phyloP scores from a whole-genome alignment of 2,888 invertebrate species.

The Dorcus parallelipipedus region DNA sequence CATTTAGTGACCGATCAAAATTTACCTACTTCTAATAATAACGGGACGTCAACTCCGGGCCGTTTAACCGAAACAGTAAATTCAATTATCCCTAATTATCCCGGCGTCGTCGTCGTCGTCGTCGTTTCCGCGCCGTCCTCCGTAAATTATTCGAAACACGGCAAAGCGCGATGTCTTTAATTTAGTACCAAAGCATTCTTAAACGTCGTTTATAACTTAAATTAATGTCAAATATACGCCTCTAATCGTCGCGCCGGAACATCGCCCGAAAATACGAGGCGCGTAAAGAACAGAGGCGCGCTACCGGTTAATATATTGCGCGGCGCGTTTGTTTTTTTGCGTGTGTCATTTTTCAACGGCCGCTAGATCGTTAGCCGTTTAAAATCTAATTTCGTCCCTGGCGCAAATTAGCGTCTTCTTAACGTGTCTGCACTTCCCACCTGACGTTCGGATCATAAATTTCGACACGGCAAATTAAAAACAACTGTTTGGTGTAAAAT shows the following conservation, averaged over 20 bases:
- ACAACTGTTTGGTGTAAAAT: slow-evolving; percentile 47
- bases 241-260: slow-evolving; percentile 40
- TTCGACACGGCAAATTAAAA: slow-evolving; percentile 50
- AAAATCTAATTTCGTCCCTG: slow-evolving; percentile 49
- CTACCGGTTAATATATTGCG: slow-evolving; percentile 37
- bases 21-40: no score
- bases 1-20: no score
- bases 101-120: slow-evolving; percentile 1
- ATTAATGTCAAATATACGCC: slow-evolving; percentile 41
- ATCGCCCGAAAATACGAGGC: slow-evolving; percentile 29
- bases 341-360: slow-evolving; percentile 46
- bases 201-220: slow-evolving; percentile 45
- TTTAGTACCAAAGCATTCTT: slow-evolving; percentile 35
- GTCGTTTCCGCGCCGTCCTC: slow-evolving; percentile 8
- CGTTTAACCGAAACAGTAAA: no score
- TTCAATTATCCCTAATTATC: slow-evolving; percentile 19
- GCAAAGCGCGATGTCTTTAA: slow-evolving; percentile 16
- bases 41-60: no score
- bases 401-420: slow-evolving; percentile 49
- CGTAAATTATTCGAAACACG: slow-evolving; percentile 17
- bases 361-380: slow-evolving; percentile 48
- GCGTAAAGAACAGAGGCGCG: slow-evolving; percentile 25
- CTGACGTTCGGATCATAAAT: slow-evolving; percentile 43
- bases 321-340: slow-evolving; percentile 32
- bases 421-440: slow-evolving; percentile 45